phyloP scores from a whole-genome alignment of 2,113 vertebrate genomes.

The Silurus asotus region DNA sequence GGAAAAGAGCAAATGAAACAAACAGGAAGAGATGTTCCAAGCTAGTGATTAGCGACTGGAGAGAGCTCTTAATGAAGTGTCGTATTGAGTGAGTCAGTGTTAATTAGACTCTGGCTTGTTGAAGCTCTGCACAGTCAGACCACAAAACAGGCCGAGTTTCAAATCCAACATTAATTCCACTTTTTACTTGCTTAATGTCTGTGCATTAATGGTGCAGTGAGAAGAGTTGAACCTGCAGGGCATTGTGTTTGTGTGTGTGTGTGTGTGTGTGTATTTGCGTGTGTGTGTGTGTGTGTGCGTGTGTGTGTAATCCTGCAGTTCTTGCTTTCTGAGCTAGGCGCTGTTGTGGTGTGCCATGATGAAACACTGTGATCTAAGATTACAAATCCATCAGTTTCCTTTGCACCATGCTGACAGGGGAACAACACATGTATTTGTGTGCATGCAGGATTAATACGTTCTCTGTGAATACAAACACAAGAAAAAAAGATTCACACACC shows the following conservation, averaged over 20 bases:
- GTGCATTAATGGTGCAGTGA: conserved; percentile 21
- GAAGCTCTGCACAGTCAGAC: conserved; percentile 20
- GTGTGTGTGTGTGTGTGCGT: conserved; percentile 1
- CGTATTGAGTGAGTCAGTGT: conserved; percentile 10
- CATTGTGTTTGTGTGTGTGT: conserved; percentile 21
- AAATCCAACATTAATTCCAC: neutral
- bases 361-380: neutral
- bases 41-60: neutral
- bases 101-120: conserved; percentile 4
- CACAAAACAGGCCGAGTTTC: neutral
- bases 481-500: neutral
- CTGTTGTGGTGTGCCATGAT: neutral
- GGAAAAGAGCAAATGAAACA: neutral
- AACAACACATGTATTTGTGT: neutral
- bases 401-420: neutral
- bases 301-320: neutral
- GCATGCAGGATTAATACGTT: neutral
- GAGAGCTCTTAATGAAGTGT: neutral
- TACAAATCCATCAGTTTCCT: neutral
- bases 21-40: conserved; percentile 8
- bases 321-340: neutral
- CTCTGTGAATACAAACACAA: neutral
- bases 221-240: conserved; percentile 9
- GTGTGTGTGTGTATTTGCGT: conserved; percentile 16
- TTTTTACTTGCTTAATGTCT: conserved; percentile 26